Evolutionary conservation across 30 jellyfish, hydroid and myxozoan species (phyloP).

Genomic region (Hydractinia echinata): DNA sequence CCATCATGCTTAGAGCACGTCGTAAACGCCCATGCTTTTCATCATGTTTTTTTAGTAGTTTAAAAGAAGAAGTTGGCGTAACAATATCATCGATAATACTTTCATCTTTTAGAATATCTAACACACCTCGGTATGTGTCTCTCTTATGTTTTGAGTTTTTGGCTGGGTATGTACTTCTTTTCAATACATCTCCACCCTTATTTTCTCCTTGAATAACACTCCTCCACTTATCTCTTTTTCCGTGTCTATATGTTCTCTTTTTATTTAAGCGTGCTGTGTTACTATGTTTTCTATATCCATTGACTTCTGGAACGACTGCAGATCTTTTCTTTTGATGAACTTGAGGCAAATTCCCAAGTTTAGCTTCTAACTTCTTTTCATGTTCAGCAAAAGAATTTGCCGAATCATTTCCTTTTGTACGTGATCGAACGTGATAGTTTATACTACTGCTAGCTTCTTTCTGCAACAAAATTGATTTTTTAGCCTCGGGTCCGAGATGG

Average conservation of each 20-base stretch:
- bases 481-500: conserved; percentile 28
- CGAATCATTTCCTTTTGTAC: neutral
- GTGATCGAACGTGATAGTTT: conserved; percentile 26
- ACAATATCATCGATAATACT: neutral
- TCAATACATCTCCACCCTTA: neutral
- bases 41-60: too few relatives aligned
- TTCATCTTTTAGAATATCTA: neutral
- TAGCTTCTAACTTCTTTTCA: neutral
- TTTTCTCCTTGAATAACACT: neutral
- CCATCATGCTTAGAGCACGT: neutral
- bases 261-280: neutral
- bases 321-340: neutral
- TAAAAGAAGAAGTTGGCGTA: too few relatives aligned
- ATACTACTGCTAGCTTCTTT: conserved; percentile 19
- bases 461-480: conserved; percentile 10
- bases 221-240: too few relatives aligned
- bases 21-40: neutral
- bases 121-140: neutral
- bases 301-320: neutral
- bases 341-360: conserved; percentile 10
- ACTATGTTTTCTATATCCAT: neutral
- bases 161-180: neutral
- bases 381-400: neutral
- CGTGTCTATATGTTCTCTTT: neutral
- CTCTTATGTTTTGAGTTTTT: neutral